Evolutionary conservation across 1,140 invertebrate genomes (phyloP).

Genomic region (Cecropterus lyciades): DNA sequence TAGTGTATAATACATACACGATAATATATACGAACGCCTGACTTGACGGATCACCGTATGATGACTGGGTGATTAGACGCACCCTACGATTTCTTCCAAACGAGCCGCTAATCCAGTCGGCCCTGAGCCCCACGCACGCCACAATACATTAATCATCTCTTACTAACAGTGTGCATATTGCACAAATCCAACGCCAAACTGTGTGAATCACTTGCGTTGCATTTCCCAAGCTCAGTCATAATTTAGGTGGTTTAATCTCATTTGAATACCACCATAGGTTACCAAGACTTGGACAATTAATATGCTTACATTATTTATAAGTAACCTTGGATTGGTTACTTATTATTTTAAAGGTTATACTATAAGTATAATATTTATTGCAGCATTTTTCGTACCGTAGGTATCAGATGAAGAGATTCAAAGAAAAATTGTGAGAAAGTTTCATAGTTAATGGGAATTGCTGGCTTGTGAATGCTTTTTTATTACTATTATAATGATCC

Average conservation of each 20-base stretch:
- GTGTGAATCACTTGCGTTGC: conserved; percentile 6
- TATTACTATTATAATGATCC: too few relatives aligned
- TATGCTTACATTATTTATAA: too few relatives aligned
- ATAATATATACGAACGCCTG: too few relatives aligned
- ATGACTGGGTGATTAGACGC: conserved; percentile 19
- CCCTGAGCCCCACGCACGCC: conserved; percentile 20
- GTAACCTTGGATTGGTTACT: too few relatives aligned
- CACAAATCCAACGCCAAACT: conserved; percentile 14
- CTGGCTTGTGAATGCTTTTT: too few relatives aligned
- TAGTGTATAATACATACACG: too few relatives aligned
- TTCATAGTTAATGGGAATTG: too few relatives aligned
- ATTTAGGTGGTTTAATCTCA: conserved; percentile 3
- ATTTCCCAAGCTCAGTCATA: neutral
- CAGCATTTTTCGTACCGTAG: too few relatives aligned
- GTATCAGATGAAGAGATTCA: too few relatives aligned
- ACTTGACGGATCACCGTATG: conserved; percentile 1
- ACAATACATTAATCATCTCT: conserved; percentile 9
- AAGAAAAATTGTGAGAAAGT: too few relatives aligned
- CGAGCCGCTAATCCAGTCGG: conserved; percentile 1
- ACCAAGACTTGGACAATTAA: neutral
- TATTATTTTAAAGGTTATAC: too few relatives aligned
- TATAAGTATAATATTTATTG: too few relatives aligned
- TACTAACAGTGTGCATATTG: conserved; percentile 18
- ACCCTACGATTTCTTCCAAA: conserved; percentile 4
- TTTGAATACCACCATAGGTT: neutral